These are phyloP conservation scores for Physocephala rufipes DNA, from an alignment of 2,888 invertebrate species.

Conservation along the genomic window DNA sequence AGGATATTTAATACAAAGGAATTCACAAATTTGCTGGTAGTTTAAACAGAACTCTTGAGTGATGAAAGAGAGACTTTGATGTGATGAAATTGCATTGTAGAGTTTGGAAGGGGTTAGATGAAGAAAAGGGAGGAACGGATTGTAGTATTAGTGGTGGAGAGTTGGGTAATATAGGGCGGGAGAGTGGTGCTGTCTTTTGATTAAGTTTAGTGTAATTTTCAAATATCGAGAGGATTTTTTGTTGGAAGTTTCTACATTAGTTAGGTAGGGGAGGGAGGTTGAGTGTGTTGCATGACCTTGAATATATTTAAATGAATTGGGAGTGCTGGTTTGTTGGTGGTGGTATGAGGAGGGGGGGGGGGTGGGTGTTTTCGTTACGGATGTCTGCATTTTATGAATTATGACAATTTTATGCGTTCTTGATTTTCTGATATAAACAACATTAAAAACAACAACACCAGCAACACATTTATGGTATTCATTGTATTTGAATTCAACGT, in stretches of 20 bases:
- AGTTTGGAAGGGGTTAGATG: too few species aligned
- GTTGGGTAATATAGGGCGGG: neutral
- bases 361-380: conserved; percentile 29
- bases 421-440: neutral
- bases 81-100: neutral
- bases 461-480: too few species aligned
- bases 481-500: too few species aligned
- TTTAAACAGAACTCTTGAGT: neutral
- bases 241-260: too few species aligned
- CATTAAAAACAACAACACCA: neutral
- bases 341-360: neutral
- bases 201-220: too few species aligned
- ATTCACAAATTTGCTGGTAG: neutral
- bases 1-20: conserved; percentile 3
- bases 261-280: too few species aligned
- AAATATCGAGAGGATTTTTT: too few species aligned
- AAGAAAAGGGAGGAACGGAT: neutral
- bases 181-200: too few species aligned
- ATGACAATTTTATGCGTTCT: conserved; percentile 35
- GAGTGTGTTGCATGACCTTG: too few species aligned
- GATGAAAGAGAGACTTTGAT: neutral
- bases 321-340: neutral
- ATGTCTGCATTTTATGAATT: conserved; percentile 40
- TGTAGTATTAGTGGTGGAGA: neutral
- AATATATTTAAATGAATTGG: neutral